Base-by-base conservation (phyloP, 2,113 vertebrate species). In the Larimichthys polyactis region DNA sequence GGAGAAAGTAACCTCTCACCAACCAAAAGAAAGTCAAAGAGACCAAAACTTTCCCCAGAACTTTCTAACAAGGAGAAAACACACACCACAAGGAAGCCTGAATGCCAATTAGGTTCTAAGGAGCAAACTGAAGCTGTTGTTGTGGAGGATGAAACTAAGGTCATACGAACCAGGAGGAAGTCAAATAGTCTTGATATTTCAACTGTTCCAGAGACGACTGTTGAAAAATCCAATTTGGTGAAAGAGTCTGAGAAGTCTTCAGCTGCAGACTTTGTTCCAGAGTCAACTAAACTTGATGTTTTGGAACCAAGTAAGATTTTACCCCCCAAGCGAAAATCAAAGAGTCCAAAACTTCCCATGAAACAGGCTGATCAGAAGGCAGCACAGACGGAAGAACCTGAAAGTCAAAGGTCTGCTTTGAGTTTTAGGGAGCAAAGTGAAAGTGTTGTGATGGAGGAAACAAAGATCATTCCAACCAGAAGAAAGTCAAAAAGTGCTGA, bases 261-360 rank as follows among this genome's bases (percentile, higher is more conserved):
- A 20, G 19, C 71, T 36, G 4, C 58, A 36, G 20, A 64, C n/a
- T 11, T 29, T 12, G 36, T 29, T 63, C 10, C 43, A 48, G 32
- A 3, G 6, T 2, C 4, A 2, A 52, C 24, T 48, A 29, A 67
- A 22, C 19, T 11, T 6, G 15, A 5, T 51, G 7, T 6, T 78
- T 43, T 11, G 2, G n/a, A 57, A 52, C 11, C 22, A 36, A 27
- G 16, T 57, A 22, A 27, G 22, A 5, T 24, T 57, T 57, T 57
- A 57, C 86, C 82, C 57, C 82, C 87, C 17, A 86, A 1, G 40
- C 87, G 84, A 77, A 90, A 70, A 58, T 78, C 89, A 55, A 90
- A 87, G 75, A 64, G 22, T 20, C 9, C 22, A 51, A 75, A 88
- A 4, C 19, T 46, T 49, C 43, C 29, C 17, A 48, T 40, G 14